These are phyloP conservation scores for Dreissena polymorpha DNA, from an alignment of 1,140 invertebrate genomes.

Conservation along the genomic window DNA sequence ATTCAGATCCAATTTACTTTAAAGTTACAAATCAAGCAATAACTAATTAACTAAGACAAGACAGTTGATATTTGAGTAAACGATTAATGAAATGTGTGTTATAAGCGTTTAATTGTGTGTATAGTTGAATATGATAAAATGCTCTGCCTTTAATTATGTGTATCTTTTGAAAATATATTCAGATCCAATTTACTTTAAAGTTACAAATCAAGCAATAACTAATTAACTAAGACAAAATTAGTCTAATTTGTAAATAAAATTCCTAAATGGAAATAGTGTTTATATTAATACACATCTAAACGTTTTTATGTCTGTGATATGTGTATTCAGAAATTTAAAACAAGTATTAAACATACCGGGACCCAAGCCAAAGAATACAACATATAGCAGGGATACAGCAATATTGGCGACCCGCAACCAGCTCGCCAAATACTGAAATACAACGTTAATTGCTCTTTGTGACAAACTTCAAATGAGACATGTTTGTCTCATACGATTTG, in stretches of 20 bases:
- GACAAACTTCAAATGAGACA: not conserved
- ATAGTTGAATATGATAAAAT: not conserved
- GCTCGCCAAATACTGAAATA: conserved; percentile 83
- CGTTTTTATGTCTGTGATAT: no score
- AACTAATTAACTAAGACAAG: no score
- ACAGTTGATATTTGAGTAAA: no score
- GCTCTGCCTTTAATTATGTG: not conserved
- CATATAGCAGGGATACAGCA: conserved; percentile 89
- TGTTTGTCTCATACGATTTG: no score
- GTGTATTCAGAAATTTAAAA: no score
- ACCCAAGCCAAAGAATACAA: conserved; percentile 95
- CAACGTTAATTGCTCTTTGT: not conserved
- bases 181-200: not conserved
- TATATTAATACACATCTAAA: no score
- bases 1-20: not conserved
- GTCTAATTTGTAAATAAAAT: no score
- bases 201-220: no score
- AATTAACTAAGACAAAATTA: no score
- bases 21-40: no score
- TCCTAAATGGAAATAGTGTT: no score
- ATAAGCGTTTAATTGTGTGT: not conserved
- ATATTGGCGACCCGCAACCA: conserved; percentile 96
- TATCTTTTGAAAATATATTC: not conserved
- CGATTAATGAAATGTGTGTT: not conserved
- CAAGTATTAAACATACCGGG: conserved; percentile 65